Evolutionary conservation across 2,113 vertebrate genomes (phyloP).

Genomic region (Gymnorhina tibicen): DNA sequence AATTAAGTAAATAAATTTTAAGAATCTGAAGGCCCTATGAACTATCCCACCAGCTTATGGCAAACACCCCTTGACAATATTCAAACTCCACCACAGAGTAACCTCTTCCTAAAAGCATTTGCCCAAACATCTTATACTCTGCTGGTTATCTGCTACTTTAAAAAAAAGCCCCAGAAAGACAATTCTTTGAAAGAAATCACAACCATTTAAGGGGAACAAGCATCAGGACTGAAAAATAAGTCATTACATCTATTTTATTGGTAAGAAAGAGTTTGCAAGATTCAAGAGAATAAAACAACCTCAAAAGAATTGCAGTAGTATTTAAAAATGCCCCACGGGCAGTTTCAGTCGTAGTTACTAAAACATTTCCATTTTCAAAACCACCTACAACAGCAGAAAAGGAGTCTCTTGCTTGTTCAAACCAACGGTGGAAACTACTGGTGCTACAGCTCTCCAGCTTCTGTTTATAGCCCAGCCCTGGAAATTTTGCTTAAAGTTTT

Average conservation of each 20-base stretch:
- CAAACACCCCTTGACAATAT: neutral
- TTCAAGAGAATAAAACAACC: neutral
- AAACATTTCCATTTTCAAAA: neutral
- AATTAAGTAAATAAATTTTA: neutral
- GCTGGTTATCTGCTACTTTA: neutral
- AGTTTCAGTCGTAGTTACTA: neutral
- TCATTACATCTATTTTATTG: neutral
- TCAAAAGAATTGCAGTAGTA: neutral
- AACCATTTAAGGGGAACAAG: neutral
- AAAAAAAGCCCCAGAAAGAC: neutral
- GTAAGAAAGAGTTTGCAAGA: neutral
- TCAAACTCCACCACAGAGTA: neutral
- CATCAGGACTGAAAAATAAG: neutral
- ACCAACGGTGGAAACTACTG: neutral
- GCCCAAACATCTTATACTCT: neutral
- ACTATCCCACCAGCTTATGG: neutral
- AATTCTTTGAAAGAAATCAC: neutral
- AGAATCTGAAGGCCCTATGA: neutral
- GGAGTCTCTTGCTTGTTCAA: neutral
- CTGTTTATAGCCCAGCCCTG: neutral
- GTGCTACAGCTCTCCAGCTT: neutral
- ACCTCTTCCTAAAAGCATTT: neutral
- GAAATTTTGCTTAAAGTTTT: neutral
- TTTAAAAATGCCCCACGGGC: neutral
- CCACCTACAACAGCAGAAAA: neutral